A percentile compares a stretch with the other conserved stretches of the same genome.
Evolutionary conservation across 37 sponge, comb jelly and placozoan species (phyloP).

Genomic region (Lycopodina hypogea): DNA sequence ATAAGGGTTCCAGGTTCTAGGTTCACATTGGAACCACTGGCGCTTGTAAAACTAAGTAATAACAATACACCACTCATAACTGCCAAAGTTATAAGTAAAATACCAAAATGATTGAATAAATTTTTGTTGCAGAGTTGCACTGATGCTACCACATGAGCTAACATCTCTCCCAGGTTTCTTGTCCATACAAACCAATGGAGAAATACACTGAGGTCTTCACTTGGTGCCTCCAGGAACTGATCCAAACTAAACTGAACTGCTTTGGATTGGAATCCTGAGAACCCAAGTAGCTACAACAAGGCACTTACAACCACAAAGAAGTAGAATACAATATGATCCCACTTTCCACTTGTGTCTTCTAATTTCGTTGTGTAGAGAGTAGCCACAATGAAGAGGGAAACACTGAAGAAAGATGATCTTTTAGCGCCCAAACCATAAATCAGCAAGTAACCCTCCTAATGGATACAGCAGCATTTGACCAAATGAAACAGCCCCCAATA

Average conservation of each 20-base stretch:
- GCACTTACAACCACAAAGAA: too few relatives aligned
- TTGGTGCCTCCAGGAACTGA: conserved; percentile 16
- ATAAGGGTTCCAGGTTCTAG: conserved; percentile 15
- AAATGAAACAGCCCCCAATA: neutral
- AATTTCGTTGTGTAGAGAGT: too few relatives aligned
- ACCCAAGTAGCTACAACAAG: neutral
- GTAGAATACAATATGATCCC: too few relatives aligned
- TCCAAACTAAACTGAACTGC: conserved; percentile 13
- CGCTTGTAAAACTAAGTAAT: conserved; percentile 1
- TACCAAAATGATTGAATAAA: neutral
- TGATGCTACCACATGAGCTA: neutral
- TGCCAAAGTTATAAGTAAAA: neutral
- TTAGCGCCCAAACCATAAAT: neutral
- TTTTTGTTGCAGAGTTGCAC: neutral
- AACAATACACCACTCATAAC: neutral
- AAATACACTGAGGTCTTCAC: conserved; percentile 5
- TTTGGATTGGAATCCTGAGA: conserved; percentile 7
- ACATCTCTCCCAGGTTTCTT: neutral
- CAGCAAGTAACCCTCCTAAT: neutral
- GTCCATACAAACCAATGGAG: conserved; percentile 18
- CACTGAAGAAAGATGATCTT: neutral
- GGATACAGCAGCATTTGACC: conserved; percentile 10
- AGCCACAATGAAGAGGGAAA: neutral
- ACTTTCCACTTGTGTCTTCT: too few relatives aligned
- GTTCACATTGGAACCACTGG: conserved; percentile 16